phyloP scores from a whole-genome alignment of 2,888 invertebrate species.

The Polyploca ridens region DNA sequence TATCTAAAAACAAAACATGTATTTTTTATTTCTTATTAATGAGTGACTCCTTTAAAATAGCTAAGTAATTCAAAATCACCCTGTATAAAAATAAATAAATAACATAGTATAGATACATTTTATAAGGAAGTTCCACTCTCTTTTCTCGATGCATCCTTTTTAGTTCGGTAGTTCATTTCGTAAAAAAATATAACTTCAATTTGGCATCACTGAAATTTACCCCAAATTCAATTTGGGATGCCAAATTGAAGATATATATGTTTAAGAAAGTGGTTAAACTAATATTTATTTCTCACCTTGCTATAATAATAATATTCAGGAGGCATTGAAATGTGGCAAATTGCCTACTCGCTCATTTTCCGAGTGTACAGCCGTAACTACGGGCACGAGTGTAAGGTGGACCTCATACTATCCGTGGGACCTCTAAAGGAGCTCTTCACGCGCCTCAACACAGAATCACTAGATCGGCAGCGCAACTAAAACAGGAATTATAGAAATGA shows the following conservation, averaged over 20 bases:
- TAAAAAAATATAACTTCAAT: not conserved
- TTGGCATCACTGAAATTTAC: slow-evolving; percentile 30
- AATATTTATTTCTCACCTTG: slow-evolving; percentile 24
- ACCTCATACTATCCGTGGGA: slow-evolving; percentile 71
- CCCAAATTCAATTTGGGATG: slow-evolving; percentile 9
- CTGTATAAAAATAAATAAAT: too few species aligned
- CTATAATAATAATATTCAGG: slow-evolving; percentile 26
- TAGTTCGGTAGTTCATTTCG: not conserved
- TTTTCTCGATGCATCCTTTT: not conserved
- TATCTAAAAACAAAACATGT: too few species aligned
- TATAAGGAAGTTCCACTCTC: too few species aligned
- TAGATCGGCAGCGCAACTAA: slow-evolving; percentile 28
- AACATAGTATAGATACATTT: too few species aligned
- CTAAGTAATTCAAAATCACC: too few species aligned
- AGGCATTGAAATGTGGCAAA: slow-evolving; percentile 74
- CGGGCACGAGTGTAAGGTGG: slow-evolving; percentile 75
- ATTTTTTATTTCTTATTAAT: too few species aligned
- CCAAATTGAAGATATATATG: too few species aligned
- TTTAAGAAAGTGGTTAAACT: too few species aligned
- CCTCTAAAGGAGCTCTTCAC: slow-evolving; percentile 61
- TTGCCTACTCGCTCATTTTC: slow-evolving; percentile 76
- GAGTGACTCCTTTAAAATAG: too few species aligned
- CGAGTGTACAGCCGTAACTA: slow-evolving; percentile 62
- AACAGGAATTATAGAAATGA: slow-evolving; percentile 31
- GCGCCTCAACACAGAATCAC: slow-evolving; percentile 50